Evolutionary conservation across 2,797 vertebrate species (phyloP).

Genomic region (Cyclopterus lumpus): DNA sequence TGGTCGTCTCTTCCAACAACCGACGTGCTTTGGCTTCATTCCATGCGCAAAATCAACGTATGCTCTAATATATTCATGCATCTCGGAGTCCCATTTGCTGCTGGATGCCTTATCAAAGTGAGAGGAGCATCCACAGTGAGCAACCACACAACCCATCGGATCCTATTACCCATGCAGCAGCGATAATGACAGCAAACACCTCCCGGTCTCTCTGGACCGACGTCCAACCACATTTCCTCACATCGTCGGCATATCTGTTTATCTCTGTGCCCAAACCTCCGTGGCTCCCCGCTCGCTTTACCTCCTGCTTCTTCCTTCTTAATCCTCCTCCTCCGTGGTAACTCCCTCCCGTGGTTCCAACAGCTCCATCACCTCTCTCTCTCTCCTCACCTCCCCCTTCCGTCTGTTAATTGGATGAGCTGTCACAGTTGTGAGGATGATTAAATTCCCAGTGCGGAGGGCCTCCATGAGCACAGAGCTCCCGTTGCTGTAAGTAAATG

Average conservation of each 20-base stretch:
- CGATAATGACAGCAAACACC: not conserved
- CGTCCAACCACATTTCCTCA: not conserved
- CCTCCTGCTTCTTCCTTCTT: slow-evolving; percentile 32
- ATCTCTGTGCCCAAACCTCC: slow-evolving; percentile 9
- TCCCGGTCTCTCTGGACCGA: not conserved
- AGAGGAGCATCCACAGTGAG: slow-evolving; percentile 11
- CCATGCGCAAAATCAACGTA: slow-evolving; percentile 20
- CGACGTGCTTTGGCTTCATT: slow-evolving; percentile 38
- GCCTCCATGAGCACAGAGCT: slow-evolving; percentile 32
- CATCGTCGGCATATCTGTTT: slow-evolving; percentile 23
- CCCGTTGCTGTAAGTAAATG: slow-evolving; percentile 18
- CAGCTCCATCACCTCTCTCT: slow-evolving; percentile 42
- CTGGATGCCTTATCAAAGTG: slow-evolving; percentile 22
- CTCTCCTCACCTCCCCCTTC: slow-evolving; percentile 58
- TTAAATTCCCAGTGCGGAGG: slow-evolving; percentile 59
- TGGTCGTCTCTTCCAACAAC: slow-evolving; percentile 15
- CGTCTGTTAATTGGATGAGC: slow-evolving; percentile 73
- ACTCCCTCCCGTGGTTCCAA: slow-evolving; percentile 39
- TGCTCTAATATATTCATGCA: slow-evolving; percentile 24
- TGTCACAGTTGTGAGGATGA: slow-evolving; percentile 64
- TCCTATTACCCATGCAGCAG: slow-evolving; percentile 24
- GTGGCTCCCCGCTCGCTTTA: not conserved
- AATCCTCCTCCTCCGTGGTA: slow-evolving; percentile 3
- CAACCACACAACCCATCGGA: slow-evolving; percentile 5
- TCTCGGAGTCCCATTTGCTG: slow-evolving; percentile 14